Base-by-base conservation (phyloP, 1,140 invertebrate genomes). In the Nasonia vitripennis region DNA sequence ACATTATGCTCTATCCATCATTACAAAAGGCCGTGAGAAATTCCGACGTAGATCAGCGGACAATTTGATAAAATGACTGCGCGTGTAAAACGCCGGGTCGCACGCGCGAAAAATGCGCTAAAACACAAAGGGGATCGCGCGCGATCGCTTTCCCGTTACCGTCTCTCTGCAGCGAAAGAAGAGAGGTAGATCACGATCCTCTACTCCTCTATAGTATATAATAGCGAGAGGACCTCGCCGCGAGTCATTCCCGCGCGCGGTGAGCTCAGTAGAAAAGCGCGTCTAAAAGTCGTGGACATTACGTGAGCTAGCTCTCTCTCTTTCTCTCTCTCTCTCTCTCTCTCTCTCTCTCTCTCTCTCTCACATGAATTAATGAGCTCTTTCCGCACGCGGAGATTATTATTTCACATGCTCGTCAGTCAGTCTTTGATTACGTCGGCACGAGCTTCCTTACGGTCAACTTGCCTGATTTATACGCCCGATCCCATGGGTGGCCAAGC, bases 381-480 rank as follows among this genome's bases (percentile, higher is more conserved):
- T 78, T 23, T 48, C 45, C 48, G 27, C 27, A 3, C 77, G 55
- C 12, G 10, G 62, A 82, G 73, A 86, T 82, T 78, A 86, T 86
- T 82, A 86, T 83, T 86, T 83, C 68, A 68, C 85, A 34, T 74
- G 55, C 77, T 79, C 85, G 82, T 86, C 85, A 86, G 85, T 82
- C 74, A 78, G 85, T 75, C 81, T 86, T 83, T 86, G 81, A 83
- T 86, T 86, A 79, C 81, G 85, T 82, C 75, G 80, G 85, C 75
- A 67, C 62, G 74, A 71, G 67, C 80, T 81, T 78, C 84, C 84
- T 81, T 81, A 81, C 84, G 84, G 79, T 77, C 84, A 86, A 71
- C 84, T 68, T 68, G 62, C 78, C 78, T 85, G 84, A 85, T 85
- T 85, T 85, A 85, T 85, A 85, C 68, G 67, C 74, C 62, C 27